These are phyloP conservation scores for Enteromius paludinosus DNA, from an alignment of 2,797 vertebrate species.

Conservation along the genomic window DNA sequence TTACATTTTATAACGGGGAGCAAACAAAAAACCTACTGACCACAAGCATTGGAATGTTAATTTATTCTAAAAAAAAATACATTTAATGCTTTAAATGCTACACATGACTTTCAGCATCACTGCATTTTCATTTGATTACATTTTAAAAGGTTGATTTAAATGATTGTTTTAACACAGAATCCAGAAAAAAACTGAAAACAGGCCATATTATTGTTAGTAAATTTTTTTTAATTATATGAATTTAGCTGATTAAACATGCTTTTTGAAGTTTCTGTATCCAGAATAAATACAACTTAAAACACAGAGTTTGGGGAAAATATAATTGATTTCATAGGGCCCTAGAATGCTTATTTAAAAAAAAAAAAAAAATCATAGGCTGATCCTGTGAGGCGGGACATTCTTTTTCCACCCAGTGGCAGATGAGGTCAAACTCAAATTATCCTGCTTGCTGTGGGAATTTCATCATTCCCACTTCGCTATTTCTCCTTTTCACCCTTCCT, in stretches of 20 bases:
- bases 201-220: neutral
- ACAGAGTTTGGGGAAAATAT: neutral
- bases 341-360: neutral
- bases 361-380: neutral
- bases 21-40: neutral
- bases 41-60: neutral
- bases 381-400: neutral
- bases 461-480: neutral
- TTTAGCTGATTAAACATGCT: neutral
- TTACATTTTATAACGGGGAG: neutral
- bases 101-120: neutral
- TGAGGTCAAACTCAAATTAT: neutral
- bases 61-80: neutral
- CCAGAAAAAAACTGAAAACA: neutral
- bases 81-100: neutral
- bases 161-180: neutral
- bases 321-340: neutral
- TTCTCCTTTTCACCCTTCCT: neutral
- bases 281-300: neutral
- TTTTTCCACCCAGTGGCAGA: neutral
- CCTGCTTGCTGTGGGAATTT: neutral
- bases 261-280: neutral
- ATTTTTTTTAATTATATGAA: neutral
- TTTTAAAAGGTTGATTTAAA: neutral
- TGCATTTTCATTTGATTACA: neutral